Conservation (phyloP, 2,113 vertebrate species). For the Tor tambroides region DNA sequence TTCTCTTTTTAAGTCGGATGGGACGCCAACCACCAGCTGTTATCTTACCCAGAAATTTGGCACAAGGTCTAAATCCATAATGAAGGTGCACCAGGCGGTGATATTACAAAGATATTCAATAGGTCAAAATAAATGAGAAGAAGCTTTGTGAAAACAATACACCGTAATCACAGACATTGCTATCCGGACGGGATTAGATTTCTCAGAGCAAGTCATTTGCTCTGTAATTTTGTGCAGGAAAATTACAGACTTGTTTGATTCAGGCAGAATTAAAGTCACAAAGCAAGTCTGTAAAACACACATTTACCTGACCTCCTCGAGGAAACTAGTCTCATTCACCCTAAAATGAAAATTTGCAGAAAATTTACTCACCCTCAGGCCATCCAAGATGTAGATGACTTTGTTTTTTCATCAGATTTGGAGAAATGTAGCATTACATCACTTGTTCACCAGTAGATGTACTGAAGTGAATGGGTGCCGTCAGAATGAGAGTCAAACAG, state of each 20-base stretch:
- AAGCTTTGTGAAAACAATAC: not conserved
- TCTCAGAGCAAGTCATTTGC: not conserved
- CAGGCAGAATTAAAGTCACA: not conserved
- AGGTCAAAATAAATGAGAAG: conserved; percentile 8
- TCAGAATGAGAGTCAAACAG: not conserved
- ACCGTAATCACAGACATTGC: conserved; percentile 15
- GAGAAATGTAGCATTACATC: not conserved
- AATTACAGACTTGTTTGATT: conserved; percentile 1
- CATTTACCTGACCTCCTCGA: not conserved
- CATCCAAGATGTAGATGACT: not conserved
- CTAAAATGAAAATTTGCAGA: not conserved
- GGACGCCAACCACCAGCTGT: not conserved
- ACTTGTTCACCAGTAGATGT: not conserved
- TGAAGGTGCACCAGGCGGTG: not conserved
- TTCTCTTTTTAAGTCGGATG: not conserved
- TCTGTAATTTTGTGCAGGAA: conserved; percentile 11
- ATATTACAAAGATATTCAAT: not conserved
- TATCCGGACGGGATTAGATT: not conserved
- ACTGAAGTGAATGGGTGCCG: not conserved
- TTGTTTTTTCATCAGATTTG: not conserved
- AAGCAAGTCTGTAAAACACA: not conserved
- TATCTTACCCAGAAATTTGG: not conserved
- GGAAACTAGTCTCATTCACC: not conserved
- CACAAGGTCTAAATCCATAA: conserved; percentile 21
- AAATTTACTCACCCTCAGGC: not conserved